Evolutionary conservation across 2,113 vertebrate species (phyloP), one percentile per base, ranked within the genome.

Genomic region (Lycaon pictus): DNA sequence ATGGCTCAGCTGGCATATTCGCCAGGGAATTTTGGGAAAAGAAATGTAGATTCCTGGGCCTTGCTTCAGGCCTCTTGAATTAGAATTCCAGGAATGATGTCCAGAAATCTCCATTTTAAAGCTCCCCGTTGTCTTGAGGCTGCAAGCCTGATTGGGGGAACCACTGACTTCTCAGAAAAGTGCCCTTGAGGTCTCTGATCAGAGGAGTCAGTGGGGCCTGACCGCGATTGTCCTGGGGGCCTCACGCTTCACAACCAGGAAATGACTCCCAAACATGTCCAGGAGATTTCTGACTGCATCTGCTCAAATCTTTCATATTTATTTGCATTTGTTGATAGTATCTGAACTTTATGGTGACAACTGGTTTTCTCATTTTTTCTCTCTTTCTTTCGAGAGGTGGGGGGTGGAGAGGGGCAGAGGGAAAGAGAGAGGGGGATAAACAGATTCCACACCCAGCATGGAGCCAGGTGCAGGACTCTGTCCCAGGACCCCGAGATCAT

Each of bases 71-170:
- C 55, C 51, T 53, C 15, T 65, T 62, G 32, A 94, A 37, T 69
- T 90, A 92, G 53, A 77, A 83, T 88, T 82, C 82, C 58, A 88
- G 65, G 56, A 74, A 69, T 83, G 10, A 48, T 17, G 32, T 87
- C 27, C 88, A 91, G 85, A 35, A 92, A 77, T 81, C 80, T 43
- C 48, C 35, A 25, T 56, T 69, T 81, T 65, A 86, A 95, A 94
- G 32, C 25, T 76, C n/a, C n/a, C 35, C n/a, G 3, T 48, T 77
- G 77, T 72, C 69, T 90, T 76, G 16, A 65, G 71, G 11, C 25
- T 62, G 3, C 58, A 80, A 76, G 12, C 65, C 56, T 95, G 25
- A 20, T 56, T 97, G 19, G 43, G 53, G 43, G 71, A 81, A 48
- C 17, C 87, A 22, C 48, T 81, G 91, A 83, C 58, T 90, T 92